These are phyloP conservation scores for Drosophila limbata DNA, from an alignment of 2,888 invertebrate genomes.

Conservation along the genomic window DNA sequence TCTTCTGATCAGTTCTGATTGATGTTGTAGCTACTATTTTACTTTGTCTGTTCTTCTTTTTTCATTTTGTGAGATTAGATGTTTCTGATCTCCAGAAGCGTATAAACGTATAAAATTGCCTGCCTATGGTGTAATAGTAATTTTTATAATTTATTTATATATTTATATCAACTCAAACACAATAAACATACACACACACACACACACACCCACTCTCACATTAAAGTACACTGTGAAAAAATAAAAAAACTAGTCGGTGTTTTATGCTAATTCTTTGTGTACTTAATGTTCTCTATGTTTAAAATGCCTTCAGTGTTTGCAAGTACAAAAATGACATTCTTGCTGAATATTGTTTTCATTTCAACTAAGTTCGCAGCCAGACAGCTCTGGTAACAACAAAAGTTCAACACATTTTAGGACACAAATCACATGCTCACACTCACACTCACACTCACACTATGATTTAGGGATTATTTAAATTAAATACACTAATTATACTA, in stretches of 20 bases:
- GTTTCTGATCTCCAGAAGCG: slow-evolving; percentile 33
- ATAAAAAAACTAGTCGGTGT: slow-evolving; percentile 63
- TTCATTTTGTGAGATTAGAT: slow-evolving; percentile 30
- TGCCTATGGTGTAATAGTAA: slow-evolving; percentile 59
- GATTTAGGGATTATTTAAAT: slow-evolving; percentile 31
- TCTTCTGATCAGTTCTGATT: slow-evolving; percentile 66
- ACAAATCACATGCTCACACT: slow-evolving; percentile 28
- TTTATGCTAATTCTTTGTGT: slow-evolving; percentile 79
- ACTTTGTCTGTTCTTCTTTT: slow-evolving; percentile 34
- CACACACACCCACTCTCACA: slow-evolving; percentile 34
- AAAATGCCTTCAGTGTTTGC: slow-evolving; percentile 80
- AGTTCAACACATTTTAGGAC: slow-evolving; percentile 21
- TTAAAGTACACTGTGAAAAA: slow-evolving; percentile 61
- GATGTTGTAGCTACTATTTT: slow-evolving; percentile 67
- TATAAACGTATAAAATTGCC: slow-evolving; percentile 71
- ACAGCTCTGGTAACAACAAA: slow-evolving; percentile 44
- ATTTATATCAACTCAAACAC: slow-evolving; percentile 15
- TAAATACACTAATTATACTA: slow-evolving; percentile 63
- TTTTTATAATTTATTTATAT: slow-evolving; percentile 27
- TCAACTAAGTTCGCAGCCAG: slow-evolving; percentile 55
- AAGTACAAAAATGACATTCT: slow-evolving; percentile 62
- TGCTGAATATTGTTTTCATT: slow-evolving; percentile 63
- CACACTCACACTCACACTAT: slow-evolving; percentile 29
- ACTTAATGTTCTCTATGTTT: slow-evolving; percentile 77
- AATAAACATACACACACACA: slow-evolving; percentile 1